These are phyloP conservation scores for Adelphocoris suturalis DNA, from an alignment of 2,888 invertebrate genomes.

Conservation along the genomic window DNA sequence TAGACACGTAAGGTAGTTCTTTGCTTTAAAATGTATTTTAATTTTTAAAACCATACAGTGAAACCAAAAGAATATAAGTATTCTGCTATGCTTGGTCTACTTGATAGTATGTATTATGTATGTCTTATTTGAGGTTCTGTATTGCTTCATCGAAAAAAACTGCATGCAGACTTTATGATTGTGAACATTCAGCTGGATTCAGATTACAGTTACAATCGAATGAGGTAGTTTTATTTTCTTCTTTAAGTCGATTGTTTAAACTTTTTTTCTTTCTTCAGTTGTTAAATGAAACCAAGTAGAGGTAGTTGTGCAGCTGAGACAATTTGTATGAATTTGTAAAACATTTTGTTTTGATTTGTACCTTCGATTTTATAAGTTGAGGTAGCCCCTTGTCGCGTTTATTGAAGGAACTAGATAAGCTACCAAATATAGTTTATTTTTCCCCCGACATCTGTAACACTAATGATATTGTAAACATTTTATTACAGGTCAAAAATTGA, in stretches of 20 bases:
- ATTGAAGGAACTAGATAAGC: slow-evolving; percentile 68
- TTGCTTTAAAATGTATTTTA: slow-evolving; percentile 25
- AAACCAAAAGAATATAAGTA: not conserved
- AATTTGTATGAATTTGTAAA: slow-evolving; percentile 63
- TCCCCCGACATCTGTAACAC: slow-evolving; percentile 71
- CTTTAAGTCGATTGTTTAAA: slow-evolving; percentile 57
- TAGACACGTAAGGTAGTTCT: slow-evolving; percentile 4
- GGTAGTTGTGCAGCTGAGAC: slow-evolving; percentile 73
- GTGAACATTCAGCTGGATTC: slow-evolving; percentile 42
- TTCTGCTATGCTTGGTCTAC: slow-evolving; percentile 48
- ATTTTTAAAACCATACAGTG: slow-evolving; percentile 8
- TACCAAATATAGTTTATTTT: slow-evolving; percentile 55
- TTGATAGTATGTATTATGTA: not conserved
- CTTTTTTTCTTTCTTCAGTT: slow-evolving; percentile 46
- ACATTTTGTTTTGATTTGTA: slow-evolving; percentile 67
- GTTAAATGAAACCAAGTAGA: slow-evolving; percentile 68
- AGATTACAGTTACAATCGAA: slow-evolving; percentile 67
- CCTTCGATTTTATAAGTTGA: slow-evolving; percentile 68
- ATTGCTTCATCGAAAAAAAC: slow-evolving; percentile 57
- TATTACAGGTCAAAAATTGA: slow-evolving; percentile 61
- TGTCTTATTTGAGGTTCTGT: slow-evolving; percentile 43
- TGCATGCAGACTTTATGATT: slow-evolving; percentile 40
- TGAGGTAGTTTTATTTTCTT: slow-evolving; percentile 69
- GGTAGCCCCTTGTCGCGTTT: slow-evolving; percentile 72
- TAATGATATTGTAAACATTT: slow-evolving; percentile 73